Evolutionary conservation across 2,113 vertebrate species (phyloP), one percentile per base, ranked within the genome.

Genomic region (Murina feae): DNA sequence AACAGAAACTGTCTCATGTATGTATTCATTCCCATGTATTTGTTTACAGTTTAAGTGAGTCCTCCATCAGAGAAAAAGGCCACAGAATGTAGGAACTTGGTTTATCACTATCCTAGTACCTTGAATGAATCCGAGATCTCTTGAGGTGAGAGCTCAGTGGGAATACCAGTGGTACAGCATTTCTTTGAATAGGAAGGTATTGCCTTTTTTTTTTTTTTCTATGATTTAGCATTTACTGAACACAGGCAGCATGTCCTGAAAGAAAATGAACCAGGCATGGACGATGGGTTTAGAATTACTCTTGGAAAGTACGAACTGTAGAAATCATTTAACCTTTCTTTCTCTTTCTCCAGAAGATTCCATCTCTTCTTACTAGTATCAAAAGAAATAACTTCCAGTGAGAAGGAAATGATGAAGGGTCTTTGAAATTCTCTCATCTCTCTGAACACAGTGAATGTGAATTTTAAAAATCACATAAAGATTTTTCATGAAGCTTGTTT

Each of bases 321-420:
- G 49, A 96, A 88, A 85, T 80, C 28, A 93, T 75, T 75, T 89
- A 79, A 18, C 42, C n/a, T 92, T 74, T 83, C 25, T 69, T 91
- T 82, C 17, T 81, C 35, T 72, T 87, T 75, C n/a, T 71, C 68
- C 13, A 17, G 84, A 79, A 72, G 69, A 76, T 82, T 66, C 72
- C 44, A 4, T 86, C 89, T 96, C 39, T 89, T 80, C 65, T 91
- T 28, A 86, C 28, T 66, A 63, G 9, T 42, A 25, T 76, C 39
- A 53, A 91, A 94, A 95, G 68, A 94, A 86, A 37, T 44, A 74
- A 74, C 11, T 39, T 79, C 25, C 53, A 16, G 51, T 82, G 18
- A 80, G 53, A 96, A 90, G 39, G 65, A 93, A 86, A 91, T 42
- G 39, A 78, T 32, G 37, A 58, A 44, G 28, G 35, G 7, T 51